Base-by-base conservation (phyloP, 2,888 invertebrate species). In the Microctonus aethiopoides region DNA sequence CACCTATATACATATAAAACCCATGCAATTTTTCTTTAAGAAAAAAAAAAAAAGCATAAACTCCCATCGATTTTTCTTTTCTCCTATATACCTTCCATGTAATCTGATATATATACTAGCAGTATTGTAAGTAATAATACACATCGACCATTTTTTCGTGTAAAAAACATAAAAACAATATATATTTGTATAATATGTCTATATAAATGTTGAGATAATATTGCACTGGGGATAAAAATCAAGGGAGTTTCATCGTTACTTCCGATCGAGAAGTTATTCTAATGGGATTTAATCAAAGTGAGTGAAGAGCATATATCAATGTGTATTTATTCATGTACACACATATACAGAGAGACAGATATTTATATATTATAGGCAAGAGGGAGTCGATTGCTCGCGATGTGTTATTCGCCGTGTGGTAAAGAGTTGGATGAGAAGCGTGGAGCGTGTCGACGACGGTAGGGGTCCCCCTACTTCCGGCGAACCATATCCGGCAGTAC, bases 381-480 rank as follows among this genome's bases (percentile, higher is more conserved):
- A 39, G 56, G 24, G 52, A 65, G 56, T 36, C 39, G 65, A 56
- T 56, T 56, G 16, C 52, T 32, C 64, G 54, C 51, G 64, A 54
- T 56, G 39, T 56, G 65, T 56, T 54, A 22, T 65, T 65, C 56
- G 34, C 65, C 65, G 56, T 56, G 70, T 16, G 16, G 46, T 6
- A 46, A 67, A 68, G 74, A 74, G 75, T 77, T 80, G 81, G 79
- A 46, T 46, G 81, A 77, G 82, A 78, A 83, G 78, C 82, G 78
- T 74, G 78, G 79, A 84, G 84, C 85, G 85, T 85, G 85, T 85
- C 85, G 83, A 80, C 85, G 83, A 80, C 82, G 81, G 83, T 81
- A 80, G 81, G 81, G 79, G 80, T 84, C 83, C 83, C 84, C 85
- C 83, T 83, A 84, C 84, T 86, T 86, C 86, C 85, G 86, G 84